phyloP scores from a whole-genome alignment of 1,140 invertebrate species.

The Pristionchus pacificus region DNA sequence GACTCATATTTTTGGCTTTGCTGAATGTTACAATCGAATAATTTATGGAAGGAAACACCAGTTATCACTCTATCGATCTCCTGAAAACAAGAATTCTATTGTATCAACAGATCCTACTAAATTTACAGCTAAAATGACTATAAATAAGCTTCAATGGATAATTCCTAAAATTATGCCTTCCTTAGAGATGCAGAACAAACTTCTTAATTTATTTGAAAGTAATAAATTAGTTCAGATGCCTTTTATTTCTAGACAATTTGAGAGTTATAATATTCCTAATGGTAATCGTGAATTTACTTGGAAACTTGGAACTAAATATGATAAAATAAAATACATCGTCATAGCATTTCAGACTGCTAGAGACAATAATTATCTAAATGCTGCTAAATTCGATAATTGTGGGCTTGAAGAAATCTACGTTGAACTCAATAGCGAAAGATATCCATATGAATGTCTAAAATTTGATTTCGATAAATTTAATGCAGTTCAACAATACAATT shows the following conservation, averaged over 20 bases:
- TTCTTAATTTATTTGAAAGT: constrained; percentile 32
- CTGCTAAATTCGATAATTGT: constrained; percentile 36
- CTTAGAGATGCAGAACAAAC: constrained; percentile 38
- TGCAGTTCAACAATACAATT: constrained; percentile 36
- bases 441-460: constrained; percentile 39
- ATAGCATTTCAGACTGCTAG: constrained; percentile 30
- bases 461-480: constrained; percentile 38
- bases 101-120: constrained; percentile 15
- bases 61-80: constrained; percentile 33
- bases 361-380: constrained; percentile 39
- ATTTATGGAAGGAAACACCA: constrained; percentile 35
- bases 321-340: constrained; percentile 41
- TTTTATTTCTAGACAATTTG: constrained; percentile 40
- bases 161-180: constrained; percentile 32
- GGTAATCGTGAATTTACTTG: constrained; percentile 35
- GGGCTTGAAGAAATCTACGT: constrained; percentile 34
- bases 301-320: constrained; percentile 39
- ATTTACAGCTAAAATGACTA: constrained; percentile 33
- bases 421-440: constrained; percentile 36
- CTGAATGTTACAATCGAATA: constrained; percentile 34
- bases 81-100: constrained; percentile 26
- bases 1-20: constrained; percentile 38
- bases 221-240: constrained; percentile 30
- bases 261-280: constrained; percentile 34
- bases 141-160: constrained; percentile 34